Conservation (phyloP, 2,797 vertebrate species). For the Neopelma chrysocephalum region DNA sequence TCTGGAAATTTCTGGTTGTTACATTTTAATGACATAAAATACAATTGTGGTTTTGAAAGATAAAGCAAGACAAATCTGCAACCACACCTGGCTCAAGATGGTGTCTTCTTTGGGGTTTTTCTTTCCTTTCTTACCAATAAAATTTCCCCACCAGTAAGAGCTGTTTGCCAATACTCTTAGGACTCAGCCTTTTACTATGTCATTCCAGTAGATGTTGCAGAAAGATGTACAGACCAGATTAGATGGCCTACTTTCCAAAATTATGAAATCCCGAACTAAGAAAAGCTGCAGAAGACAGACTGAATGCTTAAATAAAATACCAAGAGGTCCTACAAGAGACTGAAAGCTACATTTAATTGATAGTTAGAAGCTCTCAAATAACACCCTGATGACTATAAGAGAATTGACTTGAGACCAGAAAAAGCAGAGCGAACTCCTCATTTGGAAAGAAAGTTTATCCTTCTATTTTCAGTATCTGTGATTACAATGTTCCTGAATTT, state of each 20-base stretch:
- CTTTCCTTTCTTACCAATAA: not conserved
- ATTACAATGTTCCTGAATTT: slow-evolving; percentile 23
- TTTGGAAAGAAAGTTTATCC: slow-evolving; percentile 19
- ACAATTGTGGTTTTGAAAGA: not conserved
- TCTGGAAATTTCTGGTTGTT: not conserved
- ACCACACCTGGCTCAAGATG: not conserved
- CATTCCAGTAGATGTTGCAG: not conserved
- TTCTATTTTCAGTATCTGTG: slow-evolving; percentile 27
- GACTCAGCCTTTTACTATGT: not conserved
- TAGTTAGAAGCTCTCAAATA: slow-evolving; percentile 13
- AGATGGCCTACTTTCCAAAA: slow-evolving; percentile 4
- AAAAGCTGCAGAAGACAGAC: slow-evolving; percentile 12
- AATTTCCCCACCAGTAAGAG: not conserved
- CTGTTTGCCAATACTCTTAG: not conserved
- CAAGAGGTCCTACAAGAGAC: not conserved
- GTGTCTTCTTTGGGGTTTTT: not conserved
- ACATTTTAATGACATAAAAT: not conserved
- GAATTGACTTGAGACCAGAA: not conserved
- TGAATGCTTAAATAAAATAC: not conserved
- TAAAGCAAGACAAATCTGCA: not conserved
- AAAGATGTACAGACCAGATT: not conserved
- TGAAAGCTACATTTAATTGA: slow-evolving; percentile 30
- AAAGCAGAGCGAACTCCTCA: slow-evolving; percentile 25
- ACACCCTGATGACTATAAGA: not conserved
- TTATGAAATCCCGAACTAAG: not conserved